These are phyloP conservation scores for Drosophila pegasa DNA, from an alignment of 2,888 invertebrate genomes.

Conservation along the genomic window DNA sequence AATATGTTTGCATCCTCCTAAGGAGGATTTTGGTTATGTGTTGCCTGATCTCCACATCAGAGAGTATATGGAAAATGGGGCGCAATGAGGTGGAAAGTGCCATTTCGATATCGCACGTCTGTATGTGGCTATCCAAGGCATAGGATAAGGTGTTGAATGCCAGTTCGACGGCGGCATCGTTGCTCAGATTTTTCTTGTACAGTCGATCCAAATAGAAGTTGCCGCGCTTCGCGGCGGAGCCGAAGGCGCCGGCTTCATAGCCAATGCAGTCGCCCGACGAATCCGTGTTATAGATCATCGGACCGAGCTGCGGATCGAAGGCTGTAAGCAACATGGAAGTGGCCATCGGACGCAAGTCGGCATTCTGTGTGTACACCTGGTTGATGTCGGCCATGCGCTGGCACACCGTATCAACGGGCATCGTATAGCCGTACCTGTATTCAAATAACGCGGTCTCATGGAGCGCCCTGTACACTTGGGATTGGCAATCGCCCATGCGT, in stretches of 20 bases:
- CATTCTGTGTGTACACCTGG: not conserved
- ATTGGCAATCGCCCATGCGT: not conserved
- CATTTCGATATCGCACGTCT: not conserved
- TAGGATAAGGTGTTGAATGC: not conserved
- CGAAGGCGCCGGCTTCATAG: constrained; percentile 2
- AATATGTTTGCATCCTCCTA: accelerated
- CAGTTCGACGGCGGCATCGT: not conserved
- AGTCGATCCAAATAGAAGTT: not conserved
- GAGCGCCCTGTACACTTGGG: not conserved
- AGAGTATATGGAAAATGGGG: not conserved
- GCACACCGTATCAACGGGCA: not conserved
- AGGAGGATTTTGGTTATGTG: accelerated
- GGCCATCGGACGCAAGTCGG: not conserved
- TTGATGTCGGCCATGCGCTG: not conserved
- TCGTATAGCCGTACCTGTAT: not conserved
- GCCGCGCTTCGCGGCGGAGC: not conserved
- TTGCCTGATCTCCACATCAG: not conserved
- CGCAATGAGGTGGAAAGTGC: not conserved
- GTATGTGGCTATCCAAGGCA: not conserved
- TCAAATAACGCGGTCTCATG: not conserved
- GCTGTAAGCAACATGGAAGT: not conserved
- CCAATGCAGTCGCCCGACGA: not conserved
- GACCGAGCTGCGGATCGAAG: not conserved
- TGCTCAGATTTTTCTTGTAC: not conserved
- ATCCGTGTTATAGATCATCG: not conserved